Evolutionary conservation across 30 jellyfish, hydroid and myxozoan genomes (phyloP).

Genomic region (Cassiopea andromeda): DNA sequence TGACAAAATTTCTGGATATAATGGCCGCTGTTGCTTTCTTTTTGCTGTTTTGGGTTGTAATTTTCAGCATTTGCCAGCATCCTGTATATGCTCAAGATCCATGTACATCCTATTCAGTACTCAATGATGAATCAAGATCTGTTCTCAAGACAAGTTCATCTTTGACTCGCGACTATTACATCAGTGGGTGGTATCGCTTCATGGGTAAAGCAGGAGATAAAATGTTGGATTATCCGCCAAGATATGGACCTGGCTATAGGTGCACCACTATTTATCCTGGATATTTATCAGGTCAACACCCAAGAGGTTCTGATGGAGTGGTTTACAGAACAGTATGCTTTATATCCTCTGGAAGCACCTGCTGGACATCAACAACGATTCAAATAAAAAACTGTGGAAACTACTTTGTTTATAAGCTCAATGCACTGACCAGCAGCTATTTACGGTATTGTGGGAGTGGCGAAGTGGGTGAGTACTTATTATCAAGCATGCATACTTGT

Average conservation of each 20-base stretch:
- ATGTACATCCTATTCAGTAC: not conserved
- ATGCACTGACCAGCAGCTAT: not conserved
- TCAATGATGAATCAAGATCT: not conserved
- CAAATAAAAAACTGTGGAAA: slow-evolving; percentile 5
- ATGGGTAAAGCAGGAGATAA: slow-evolving; percentile 1
- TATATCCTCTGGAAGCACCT: not conserved
- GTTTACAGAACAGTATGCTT: slow-evolving; percentile 8
- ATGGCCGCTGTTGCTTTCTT: not conserved
- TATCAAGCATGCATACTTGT: not conserved
- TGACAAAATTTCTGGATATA: too few relatives aligned
- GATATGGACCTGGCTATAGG: not conserved
- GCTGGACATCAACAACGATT: not conserved
- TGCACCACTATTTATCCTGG: not conserved
- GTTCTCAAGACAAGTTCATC: not conserved
- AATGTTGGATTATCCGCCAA: not conserved
- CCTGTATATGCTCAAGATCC: not conserved
- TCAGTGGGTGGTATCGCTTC: slow-evolving; percentile 23
- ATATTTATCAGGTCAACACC: not conserved
- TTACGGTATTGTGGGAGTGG: slow-evolving; percentile 10
- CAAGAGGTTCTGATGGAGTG: slow-evolving; percentile 4
- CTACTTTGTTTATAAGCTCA: not conserved
- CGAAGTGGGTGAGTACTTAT: not conserved
- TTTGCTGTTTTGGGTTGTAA: not conserved
- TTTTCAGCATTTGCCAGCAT: not conserved
- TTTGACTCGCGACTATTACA: not conserved